These are phyloP conservation scores for Microhierax caerulescens DNA, from an alignment of 2,797 vertebrate genomes.

Conservation along the genomic window DNA sequence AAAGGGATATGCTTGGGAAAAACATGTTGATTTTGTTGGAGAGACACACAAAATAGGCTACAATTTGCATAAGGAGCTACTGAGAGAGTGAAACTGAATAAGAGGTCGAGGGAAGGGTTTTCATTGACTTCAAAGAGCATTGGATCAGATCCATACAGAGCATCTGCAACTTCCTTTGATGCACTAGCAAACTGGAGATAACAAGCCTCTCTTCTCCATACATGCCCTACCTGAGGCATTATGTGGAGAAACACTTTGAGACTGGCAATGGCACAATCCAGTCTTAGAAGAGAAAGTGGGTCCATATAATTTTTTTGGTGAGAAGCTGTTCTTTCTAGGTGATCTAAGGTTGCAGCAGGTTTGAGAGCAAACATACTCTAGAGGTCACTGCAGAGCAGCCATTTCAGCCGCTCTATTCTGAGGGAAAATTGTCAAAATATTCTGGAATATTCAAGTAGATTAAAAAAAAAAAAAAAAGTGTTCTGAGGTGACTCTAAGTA, in stretches of 20 bases:
- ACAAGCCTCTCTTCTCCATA: not conserved
- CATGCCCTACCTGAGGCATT: not conserved
- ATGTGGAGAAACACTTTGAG: not conserved
- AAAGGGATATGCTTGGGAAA: not conserved
- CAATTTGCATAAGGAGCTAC: slow-evolving; percentile 53
- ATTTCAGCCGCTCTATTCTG: accelerated
- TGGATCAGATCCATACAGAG: slow-evolving; percentile 20
- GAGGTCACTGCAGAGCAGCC: slow-evolving; percentile 21
- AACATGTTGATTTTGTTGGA: not conserved
- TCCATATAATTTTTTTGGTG: not conserved
- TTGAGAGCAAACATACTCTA: not conserved
- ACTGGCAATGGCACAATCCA: not conserved
- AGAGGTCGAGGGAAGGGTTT: not conserved
- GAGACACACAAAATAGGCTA: not conserved
- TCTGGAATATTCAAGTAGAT: not conserved
- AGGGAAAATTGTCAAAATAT: not conserved
- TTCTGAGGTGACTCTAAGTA: not conserved
- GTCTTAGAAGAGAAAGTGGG: not conserved
- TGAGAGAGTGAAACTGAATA: slow-evolving; percentile 1
- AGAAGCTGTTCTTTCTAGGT: not conserved
- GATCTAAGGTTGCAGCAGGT: not conserved
- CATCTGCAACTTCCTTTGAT: slow-evolving; percentile 65
- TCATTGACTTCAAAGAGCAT: slow-evolving; percentile 51
- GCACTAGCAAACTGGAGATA: not conserved
- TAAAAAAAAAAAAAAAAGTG: no score